Percentiles rank a stretch among this genome's conserved stretches.
Evolutionary conservation across 2,888 invertebrate genomes (phyloP).

Genomic region (Nesidiocoris tenuis): DNA sequence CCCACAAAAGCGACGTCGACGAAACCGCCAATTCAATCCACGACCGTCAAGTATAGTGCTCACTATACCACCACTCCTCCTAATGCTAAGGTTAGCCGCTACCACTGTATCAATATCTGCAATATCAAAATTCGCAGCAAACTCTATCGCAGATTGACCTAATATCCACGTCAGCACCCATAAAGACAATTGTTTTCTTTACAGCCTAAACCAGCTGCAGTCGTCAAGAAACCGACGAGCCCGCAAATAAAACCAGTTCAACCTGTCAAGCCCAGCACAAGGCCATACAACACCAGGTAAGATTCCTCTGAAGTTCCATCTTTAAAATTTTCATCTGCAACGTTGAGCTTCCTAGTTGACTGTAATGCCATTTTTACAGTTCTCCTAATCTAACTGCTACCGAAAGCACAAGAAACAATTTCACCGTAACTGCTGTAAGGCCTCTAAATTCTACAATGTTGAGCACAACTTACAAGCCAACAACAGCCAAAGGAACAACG

Average conservation of each 20-base stretch:
- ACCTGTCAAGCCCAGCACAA: background rate
- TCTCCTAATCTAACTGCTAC: background rate
- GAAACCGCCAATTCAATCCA: background rate
- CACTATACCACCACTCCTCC: slow-evolving; percentile 38
- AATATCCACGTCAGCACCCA: background rate
- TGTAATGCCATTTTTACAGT: background rate
- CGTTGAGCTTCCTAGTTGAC: background rate
- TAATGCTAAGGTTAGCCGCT: slow-evolving; percentile 16
- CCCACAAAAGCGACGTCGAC: slow-evolving; percentile 1
- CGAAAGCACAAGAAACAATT: background rate
- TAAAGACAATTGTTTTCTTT: background rate
- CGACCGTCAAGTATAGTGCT: slow-evolving; percentile 42
- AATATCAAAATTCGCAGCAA: background rate
- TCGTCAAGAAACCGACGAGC: slow-evolving; percentile 17
- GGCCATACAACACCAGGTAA: background rate
- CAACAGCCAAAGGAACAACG: slow-evolving; percentile 45
- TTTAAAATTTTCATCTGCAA: background rate
- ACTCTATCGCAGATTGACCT: background rate
- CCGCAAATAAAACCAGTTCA: background rate
- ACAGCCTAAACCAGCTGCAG: slow-evolving; percentile 18
- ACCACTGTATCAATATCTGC: too few species aligned
- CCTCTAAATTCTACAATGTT: slow-evolving; percentile 20
- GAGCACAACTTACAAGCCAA: slow-evolving; percentile 17
- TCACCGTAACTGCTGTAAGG: background rate
- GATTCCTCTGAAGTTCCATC: background rate